phyloP scores from a whole-genome alignment of 1,140 invertebrate species.

The Apis laboriosa region DNA sequence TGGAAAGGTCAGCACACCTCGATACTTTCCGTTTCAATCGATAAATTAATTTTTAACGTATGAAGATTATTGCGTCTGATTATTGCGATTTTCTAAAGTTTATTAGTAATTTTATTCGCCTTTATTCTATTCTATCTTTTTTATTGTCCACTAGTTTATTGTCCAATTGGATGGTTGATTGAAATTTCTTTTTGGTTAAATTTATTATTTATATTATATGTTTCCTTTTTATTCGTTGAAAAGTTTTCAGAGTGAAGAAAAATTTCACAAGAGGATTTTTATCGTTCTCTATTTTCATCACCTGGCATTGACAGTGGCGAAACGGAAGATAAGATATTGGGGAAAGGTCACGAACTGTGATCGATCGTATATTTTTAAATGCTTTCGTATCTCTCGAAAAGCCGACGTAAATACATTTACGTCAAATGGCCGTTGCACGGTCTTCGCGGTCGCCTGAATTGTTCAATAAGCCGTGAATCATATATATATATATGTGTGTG shows the following conservation, averaged over 20 bases:
- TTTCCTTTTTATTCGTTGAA: neutral
- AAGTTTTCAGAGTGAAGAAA: too few relatives aligned
- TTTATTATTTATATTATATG: neutral
- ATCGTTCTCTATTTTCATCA: neutral
- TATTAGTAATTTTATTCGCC: too few relatives aligned
- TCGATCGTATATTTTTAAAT: slow-evolving; percentile 35
- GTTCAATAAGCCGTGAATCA: slow-evolving; percentile 11
- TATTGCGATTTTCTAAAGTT: too few relatives aligned
- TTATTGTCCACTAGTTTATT: too few relatives aligned
- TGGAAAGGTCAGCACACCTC: slow-evolving; percentile 41
- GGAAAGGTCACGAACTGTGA: slow-evolving; percentile 48
- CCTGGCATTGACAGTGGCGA: neutral
- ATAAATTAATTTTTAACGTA: too few relatives aligned
- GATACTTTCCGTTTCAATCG: neutral
- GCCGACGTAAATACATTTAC: slow-evolving; percentile 29
- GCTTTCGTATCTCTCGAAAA: slow-evolving; percentile 6
- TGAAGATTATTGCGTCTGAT: too few relatives aligned
- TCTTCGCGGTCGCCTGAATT: slow-evolving; percentile 12
- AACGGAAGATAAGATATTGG: slow-evolving; percentile 3
- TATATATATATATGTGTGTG: too few relatives aligned
- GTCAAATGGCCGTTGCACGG: neutral
- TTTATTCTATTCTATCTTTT: too few relatives aligned
- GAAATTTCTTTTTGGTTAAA: too few relatives aligned
- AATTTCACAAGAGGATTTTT: neutral
- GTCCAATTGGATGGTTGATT: too few relatives aligned